Percentiles rank a stretch among this genome's conserved stretches.
Conservation (phyloP, 2,888 invertebrate genomes). For the Epirrhoe alternata region DNA sequence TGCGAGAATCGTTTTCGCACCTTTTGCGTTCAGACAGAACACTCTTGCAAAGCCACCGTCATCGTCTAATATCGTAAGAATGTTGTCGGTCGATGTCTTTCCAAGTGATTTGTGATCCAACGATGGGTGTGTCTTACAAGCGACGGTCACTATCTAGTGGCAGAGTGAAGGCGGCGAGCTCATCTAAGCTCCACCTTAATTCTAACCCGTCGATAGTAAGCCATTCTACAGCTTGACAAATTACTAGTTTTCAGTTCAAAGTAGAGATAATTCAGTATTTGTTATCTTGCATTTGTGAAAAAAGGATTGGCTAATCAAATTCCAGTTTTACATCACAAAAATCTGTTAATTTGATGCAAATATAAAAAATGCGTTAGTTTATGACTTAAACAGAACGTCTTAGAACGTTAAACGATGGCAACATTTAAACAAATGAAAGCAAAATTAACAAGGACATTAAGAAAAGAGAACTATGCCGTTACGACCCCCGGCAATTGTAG, state of each 20-base stretch:
- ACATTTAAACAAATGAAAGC: constrained; percentile 66
- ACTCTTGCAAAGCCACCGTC: not conserved
- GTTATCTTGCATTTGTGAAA: not conserved
- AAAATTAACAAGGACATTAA: constrained; percentile 70
- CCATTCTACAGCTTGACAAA: constrained; percentile 35
- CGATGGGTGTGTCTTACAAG: constrained; percentile 2
- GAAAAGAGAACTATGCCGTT: constrained; percentile 70
- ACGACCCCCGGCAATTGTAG: constrained; percentile 65
- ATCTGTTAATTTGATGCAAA: too few species aligned
- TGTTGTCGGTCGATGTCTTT: not conserved
- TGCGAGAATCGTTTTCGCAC: too few species aligned
- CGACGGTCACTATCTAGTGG: constrained; percentile 12
- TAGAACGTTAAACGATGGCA: constrained; percentile 45
- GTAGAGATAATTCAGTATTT: constrained; percentile 2
- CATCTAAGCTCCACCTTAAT: constrained; percentile 56
- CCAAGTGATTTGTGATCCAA: not conserved
- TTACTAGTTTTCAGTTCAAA: constrained; percentile 20
- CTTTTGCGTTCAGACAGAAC: not conserved
- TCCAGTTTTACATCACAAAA: too few species aligned
- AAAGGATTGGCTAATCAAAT: too few species aligned
- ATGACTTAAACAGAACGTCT: not conserved
- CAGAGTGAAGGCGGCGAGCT: constrained; percentile 47
- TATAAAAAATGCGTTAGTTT: not conserved
- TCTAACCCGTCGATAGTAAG: constrained; percentile 57
- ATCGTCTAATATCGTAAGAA: not conserved